Conservation (phyloP, 2,113 vertebrate species). For the Anhinga rufa region DNA sequence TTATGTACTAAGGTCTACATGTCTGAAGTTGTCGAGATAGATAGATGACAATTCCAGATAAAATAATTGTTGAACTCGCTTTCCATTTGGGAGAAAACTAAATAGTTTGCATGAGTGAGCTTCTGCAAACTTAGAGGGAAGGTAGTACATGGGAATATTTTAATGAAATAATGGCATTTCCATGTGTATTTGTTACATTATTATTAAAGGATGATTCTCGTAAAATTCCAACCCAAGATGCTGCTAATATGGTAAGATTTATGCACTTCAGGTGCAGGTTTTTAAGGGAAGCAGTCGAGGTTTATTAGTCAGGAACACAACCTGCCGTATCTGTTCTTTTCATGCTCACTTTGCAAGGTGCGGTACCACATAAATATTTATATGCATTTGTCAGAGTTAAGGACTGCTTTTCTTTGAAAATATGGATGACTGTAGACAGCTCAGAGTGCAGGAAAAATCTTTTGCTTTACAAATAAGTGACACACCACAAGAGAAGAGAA, state of each 20-base stretch:
- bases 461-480: not conserved
- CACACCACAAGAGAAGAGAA: not conserved
- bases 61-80: not conserved
- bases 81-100: not conserved
- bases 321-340: not conserved
- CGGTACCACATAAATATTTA: not conserved
- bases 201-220: not conserved
- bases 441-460: not conserved
- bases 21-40: not conserved
- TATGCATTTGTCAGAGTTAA: not conserved
- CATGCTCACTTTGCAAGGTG: not conserved
- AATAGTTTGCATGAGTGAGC: not conserved
- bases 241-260: not conserved
- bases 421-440: not conserved
- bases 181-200: not conserved
- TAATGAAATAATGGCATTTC: not conserved
- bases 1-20: not conserved
- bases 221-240: not conserved
- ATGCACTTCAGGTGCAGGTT: not conserved
- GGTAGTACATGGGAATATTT: not conserved
- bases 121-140: not conserved
- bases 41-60: not conserved
- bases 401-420: not conserved
- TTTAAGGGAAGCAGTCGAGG: not conserved
- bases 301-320: not conserved